Conservation (phyloP, 2,797 vertebrate species). For the Hylomyscus alleni region DNA sequence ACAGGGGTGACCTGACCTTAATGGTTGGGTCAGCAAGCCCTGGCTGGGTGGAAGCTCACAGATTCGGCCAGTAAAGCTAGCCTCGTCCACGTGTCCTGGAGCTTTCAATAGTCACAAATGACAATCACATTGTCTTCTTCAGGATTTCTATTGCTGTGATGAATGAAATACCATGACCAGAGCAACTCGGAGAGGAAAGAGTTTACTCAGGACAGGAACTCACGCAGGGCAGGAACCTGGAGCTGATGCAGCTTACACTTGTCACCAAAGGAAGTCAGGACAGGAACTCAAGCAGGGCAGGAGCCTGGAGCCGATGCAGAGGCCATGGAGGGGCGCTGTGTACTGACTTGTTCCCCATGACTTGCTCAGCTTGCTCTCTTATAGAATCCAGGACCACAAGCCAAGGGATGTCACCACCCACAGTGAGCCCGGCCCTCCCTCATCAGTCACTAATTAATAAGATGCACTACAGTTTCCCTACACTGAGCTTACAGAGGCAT, state of each 20-base stretch:
- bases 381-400: not conserved
- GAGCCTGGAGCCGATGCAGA: not conserved
- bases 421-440: not conserved
- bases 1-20: not conserved
- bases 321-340: not conserved
- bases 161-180: not conserved
- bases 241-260: not conserved
- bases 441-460: not conserved
- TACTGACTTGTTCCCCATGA: not conserved
- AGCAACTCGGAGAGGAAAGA: not conserved
- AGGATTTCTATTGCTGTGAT: not conserved
- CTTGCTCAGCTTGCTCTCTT: not conserved
- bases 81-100: fast-evolving
- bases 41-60: no score
- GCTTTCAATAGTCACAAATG: not conserved
- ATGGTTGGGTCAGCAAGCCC: fast-evolving
- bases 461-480: not conserved
- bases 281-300: not conserved
- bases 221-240: not conserved
- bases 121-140: not conserved
- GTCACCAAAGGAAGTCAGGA: not conserved
- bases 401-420: not conserved
- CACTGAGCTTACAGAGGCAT: not conserved
- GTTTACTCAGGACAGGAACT: not conserved
- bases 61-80: not conserved